phyloP scores from a whole-genome alignment of 2,888 invertebrate genomes.

The Phyllotreta cruciferae region DNA sequence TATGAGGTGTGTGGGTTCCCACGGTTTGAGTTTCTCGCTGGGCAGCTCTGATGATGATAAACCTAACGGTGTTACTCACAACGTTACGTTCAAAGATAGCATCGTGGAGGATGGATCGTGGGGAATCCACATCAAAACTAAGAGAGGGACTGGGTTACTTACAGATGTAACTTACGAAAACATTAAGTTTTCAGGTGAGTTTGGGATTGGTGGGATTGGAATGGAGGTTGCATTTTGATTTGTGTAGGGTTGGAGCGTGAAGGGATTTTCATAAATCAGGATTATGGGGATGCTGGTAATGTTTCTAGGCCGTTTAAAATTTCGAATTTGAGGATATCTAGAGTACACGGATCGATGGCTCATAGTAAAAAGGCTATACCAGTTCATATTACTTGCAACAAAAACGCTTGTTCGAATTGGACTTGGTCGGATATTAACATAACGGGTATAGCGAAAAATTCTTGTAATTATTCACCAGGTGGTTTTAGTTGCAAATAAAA shows the following conservation, averaged over 20 bases:
- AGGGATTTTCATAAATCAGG: slow-evolving; percentile 27
- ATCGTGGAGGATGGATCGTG: slow-evolving; percentile 20
- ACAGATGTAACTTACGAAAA: slow-evolving; percentile 22
- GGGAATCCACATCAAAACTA: slow-evolving; percentile 30
- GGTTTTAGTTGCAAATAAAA: slow-evolving; percentile 25
- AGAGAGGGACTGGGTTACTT: slow-evolving; percentile 24
- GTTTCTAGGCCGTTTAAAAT: slow-evolving; percentile 19
- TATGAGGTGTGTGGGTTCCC: slow-evolving; percentile 25
- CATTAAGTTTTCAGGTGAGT: slow-evolving; percentile 23
- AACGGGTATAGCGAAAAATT: slow-evolving; percentile 10
- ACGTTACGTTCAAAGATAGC: slow-evolving; percentile 25
- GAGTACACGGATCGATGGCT: slow-evolving; percentile 23
- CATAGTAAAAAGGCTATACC: not conserved
- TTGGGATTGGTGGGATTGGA: not conserved
- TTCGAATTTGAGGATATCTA: slow-evolving; percentile 15
- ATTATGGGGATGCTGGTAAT: slow-evolving; percentile 25
- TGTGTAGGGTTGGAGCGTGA: slow-evolving; percentile 18
- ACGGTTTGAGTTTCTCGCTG: slow-evolving; percentile 30
- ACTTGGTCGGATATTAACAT: slow-evolving; percentile 24
- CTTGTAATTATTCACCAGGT: slow-evolving; percentile 24
- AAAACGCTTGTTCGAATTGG: slow-evolving; percentile 21
- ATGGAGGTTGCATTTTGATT: not conserved
- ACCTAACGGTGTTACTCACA: slow-evolving; percentile 3
- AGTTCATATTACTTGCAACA: slow-evolving; percentile 24
- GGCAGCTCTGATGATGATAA: slow-evolving; percentile 19